phyloP scores from a whole-genome alignment of 1,140 invertebrate genomes.

The Kradibia gibbosae region DNA sequence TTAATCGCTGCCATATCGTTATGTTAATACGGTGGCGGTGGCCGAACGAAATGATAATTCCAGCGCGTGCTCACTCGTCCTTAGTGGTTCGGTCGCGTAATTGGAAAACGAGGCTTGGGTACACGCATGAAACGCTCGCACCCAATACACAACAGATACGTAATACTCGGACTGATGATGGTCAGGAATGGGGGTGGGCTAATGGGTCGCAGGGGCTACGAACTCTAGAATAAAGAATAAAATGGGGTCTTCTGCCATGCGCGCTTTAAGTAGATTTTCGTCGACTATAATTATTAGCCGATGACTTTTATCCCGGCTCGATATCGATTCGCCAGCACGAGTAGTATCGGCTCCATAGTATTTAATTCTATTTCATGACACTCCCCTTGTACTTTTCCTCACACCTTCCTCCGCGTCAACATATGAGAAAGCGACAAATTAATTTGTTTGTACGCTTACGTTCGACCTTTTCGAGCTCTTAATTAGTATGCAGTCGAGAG shows the following conservation, averaged over 20 bases:
- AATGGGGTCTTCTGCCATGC: background rate
- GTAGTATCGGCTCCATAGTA: background rate
- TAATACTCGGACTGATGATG: background rate
- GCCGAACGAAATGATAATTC: conserved; percentile 63
- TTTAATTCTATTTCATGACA: background rate
- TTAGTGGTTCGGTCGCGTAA: conserved; percentile 60
- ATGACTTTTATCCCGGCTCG: background rate
- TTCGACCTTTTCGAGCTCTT: background rate
- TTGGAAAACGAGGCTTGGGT: conserved; percentile 57
- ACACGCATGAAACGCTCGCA: conserved; percentile 26
- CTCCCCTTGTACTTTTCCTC: background rate
- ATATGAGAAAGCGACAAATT: background rate
- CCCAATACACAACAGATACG: no score
- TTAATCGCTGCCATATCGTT: conserved; percentile 60
- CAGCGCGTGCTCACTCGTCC: conserved; percentile 53
- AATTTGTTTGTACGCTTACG: background rate
- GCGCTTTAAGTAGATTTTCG: conserved; percentile 18
- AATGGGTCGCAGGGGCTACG: conserved; percentile 32
- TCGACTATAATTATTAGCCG: conserved; percentile 47
- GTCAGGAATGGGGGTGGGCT: conserved; percentile 6
- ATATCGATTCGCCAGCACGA: background rate
- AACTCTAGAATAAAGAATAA: conserved; percentile 39
- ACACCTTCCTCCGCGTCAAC: no score
- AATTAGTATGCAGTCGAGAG: background rate
- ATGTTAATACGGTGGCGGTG: conserved; percentile 58